These are phyloP conservation scores for Sylvia atricapilla DNA, from an alignment of 2,113 vertebrate genomes.

Conservation along the genomic window DNA sequence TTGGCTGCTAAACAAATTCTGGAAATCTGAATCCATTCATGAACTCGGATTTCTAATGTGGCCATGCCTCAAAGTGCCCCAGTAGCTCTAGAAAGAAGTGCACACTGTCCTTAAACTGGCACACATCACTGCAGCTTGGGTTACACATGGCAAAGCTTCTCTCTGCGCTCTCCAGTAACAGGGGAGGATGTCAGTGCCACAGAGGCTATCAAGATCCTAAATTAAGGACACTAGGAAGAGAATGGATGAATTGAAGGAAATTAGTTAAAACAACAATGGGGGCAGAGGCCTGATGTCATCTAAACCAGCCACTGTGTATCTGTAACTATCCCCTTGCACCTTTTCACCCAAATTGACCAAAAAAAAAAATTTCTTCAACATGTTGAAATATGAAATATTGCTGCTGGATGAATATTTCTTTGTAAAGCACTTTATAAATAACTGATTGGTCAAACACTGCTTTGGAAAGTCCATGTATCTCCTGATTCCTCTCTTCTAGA, in stretches of 20 bases:
- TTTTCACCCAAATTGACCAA: not conserved
- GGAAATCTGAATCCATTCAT: slow-evolving; percentile 75
- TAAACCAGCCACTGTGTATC: not conserved
- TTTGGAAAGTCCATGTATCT: not conserved
- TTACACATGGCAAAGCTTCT: slow-evolving; percentile 48
- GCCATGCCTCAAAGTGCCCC: slow-evolving; percentile 21
- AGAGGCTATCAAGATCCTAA: not conserved
- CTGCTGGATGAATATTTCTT: not conserved
- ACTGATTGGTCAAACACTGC: not conserved
- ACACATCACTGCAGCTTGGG: slow-evolving; percentile 34
- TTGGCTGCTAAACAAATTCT: slow-evolving; percentile 44
- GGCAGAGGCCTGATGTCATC: not conserved
- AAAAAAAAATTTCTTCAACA: not conserved
- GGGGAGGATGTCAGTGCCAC: not conserved
- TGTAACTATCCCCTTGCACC: not conserved
- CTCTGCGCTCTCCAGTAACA: slow-evolving; percentile 28
- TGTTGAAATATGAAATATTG: not conserved
- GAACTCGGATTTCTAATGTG: slow-evolving; percentile 56
- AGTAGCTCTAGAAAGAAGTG: slow-evolving; percentile 49
- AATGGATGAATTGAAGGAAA: slow-evolving; percentile 50
- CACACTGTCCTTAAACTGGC: slow-evolving; percentile 50
- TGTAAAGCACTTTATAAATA: not conserved
- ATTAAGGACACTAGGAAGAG: slow-evolving; percentile 33
- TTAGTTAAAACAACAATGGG: slow-evolving; percentile 18
- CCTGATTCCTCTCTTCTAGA: not conserved